Conservation (phyloP, 2,888 invertebrate genomes). For the Ophion ellenae region DNA sequence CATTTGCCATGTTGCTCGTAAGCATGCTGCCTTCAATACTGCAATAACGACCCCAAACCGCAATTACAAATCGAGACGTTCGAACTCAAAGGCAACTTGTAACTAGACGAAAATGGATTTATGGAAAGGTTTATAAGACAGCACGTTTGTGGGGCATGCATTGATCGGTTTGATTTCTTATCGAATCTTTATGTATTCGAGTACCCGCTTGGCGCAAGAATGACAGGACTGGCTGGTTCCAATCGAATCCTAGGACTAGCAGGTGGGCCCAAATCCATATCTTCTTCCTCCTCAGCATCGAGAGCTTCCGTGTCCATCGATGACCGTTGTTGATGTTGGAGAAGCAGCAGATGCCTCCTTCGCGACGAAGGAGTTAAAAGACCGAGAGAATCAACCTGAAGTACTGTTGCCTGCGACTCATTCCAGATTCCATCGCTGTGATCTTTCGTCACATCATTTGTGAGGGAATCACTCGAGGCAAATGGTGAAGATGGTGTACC, state of each 20-base stretch:
- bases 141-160: too few species aligned
- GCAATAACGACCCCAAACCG: slow-evolving; percentile 67
- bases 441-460: slow-evolving; percentile 91
- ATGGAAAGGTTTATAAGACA: too few species aligned
- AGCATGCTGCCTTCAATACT: slow-evolving; percentile 76
- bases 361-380: slow-evolving; percentile 91
- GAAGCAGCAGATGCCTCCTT: slow-evolving; percentile 90
- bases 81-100: slow-evolving; percentile 69
- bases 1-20: slow-evolving; percentile 71
- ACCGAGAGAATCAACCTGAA: slow-evolving; percentile 89
- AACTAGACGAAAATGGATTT: too few species aligned
- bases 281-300: slow-evolving; percentile 86
- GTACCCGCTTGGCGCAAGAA: slow-evolving; percentile 75
- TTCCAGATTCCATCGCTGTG: slow-evolving; percentile 96
- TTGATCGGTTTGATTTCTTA: too few species aligned
- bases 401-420: slow-evolving; percentile 93
- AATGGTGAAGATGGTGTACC: slow-evolving; percentile 87
- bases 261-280: slow-evolving; percentile 76
- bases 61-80: slow-evolving; percentile 79
- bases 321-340: slow-evolving; percentile 94
- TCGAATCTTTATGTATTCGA: slow-evolving; percentile 68
- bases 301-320: slow-evolving; percentile 94
- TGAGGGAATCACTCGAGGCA: slow-evolving; percentile 92
- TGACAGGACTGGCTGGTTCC: slow-evolving; percentile 78
- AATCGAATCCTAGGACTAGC: slow-evolving; percentile 79